Evolutionary conservation across 2,888 invertebrate species (phyloP).

Genomic region (Hypercompe scribonia): DNA sequence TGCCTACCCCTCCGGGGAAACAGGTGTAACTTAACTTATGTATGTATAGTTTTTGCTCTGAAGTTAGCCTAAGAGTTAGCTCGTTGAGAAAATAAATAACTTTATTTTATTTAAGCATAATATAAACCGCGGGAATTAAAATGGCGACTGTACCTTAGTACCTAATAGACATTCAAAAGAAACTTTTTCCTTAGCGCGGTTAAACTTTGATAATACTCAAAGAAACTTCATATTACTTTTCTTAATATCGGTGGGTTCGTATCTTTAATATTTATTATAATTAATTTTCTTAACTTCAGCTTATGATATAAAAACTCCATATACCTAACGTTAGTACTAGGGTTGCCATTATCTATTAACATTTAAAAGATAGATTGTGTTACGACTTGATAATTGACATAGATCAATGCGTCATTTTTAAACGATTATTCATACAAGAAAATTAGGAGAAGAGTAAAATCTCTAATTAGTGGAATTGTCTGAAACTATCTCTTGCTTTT

Average conservation of each 20-base stretch:
- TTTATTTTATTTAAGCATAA: constrained; percentile 35
- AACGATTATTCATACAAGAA: not conserved
- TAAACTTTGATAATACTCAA: constrained; percentile 31
- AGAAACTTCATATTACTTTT: not conserved
- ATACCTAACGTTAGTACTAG: not conserved
- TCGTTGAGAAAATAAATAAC: constrained; percentile 75
- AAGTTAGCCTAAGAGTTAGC: constrained; percentile 73
- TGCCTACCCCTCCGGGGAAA: no score
- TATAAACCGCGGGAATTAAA: constrained; percentile 67
- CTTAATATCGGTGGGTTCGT: not conserved
- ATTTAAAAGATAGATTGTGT: not conserved
- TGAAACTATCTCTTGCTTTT: not conserved
- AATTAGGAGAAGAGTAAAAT: not conserved
- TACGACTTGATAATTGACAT: no score
- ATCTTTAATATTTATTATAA: not conserved
- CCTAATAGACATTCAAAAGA: constrained; percentile 52
- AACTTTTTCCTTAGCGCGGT: constrained; percentile 50
- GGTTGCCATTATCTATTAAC: not conserved
- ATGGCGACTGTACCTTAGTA: constrained; percentile 61
- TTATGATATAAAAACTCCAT: not conserved
- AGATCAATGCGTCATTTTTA: no score
- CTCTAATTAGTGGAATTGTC: not conserved
- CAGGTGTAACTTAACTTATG: no score
- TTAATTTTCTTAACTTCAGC: not conserved
- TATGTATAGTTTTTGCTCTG: no score